Evolutionary conservation across 2,888 invertebrate genomes (phyloP).

Genomic region (Allygus modestus): DNA sequence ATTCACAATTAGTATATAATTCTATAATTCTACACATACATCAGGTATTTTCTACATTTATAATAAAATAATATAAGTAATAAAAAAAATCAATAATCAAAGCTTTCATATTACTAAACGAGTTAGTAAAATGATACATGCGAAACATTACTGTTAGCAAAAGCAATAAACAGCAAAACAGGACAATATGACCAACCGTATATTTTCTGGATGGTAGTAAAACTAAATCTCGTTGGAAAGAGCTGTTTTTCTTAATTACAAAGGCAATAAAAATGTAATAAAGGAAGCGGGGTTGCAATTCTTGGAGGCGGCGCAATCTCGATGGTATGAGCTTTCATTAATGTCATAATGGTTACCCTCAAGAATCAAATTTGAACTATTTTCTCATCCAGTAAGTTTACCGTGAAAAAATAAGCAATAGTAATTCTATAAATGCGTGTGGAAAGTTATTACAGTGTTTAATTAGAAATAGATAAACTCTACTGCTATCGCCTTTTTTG

Average conservation of each 20-base stretch:
- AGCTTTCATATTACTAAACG: too few relatives aligned
- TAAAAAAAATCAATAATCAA: too few relatives aligned
- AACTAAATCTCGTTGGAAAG: constrained; percentile 35
- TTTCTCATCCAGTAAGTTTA: neutral
- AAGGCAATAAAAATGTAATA: constrained; percentile 48
- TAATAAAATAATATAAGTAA: too few relatives aligned
- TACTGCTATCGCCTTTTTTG: too few relatives aligned
- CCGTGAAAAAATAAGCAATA: too few relatives aligned
- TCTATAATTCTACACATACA: too few relatives aligned
- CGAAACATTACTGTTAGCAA: neutral
- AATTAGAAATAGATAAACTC: too few relatives aligned
- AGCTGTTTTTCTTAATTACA: constrained; percentile 50
- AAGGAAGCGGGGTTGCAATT: constrained; percentile 24
- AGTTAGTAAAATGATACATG: neutral
- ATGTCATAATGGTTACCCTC: neutral
- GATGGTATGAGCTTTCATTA: neutral
- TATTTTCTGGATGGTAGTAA: constrained; percentile 26
- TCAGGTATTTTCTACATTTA: too few relatives aligned
- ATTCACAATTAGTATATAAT: too few relatives aligned
- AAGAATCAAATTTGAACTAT: neutral
- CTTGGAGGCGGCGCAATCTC: constrained; percentile 25
- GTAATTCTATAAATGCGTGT: too few relatives aligned
- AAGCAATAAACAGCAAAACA: constrained; percentile 35
- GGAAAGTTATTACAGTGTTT: too few relatives aligned
- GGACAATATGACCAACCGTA: constrained; percentile 2